These are phyloP conservation scores for Pogonognathellus flavescens DNA, from an alignment of 1,140 invertebrate species.

Conservation along the genomic window DNA sequence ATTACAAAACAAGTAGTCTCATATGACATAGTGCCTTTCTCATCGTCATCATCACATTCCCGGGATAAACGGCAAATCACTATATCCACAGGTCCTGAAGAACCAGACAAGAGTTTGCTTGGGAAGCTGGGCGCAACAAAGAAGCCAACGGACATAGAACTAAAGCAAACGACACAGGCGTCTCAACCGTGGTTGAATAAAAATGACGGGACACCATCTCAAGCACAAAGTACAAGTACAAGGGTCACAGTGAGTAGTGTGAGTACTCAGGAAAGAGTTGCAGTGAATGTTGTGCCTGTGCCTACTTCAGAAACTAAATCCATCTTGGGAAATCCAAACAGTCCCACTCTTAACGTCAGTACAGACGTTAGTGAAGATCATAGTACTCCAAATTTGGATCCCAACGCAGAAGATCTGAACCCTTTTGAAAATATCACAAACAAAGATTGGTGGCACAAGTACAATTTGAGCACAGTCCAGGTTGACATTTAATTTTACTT, in stretches of 20 bases:
- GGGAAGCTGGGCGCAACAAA: background rate
- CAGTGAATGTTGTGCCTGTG: background rate
- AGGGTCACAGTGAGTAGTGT: background rate
- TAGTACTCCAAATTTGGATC: background rate
- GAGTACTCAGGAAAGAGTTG: background rate
- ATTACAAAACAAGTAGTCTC: slow-evolving; percentile 44
- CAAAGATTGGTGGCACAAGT: background rate
- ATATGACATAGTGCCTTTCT: slow-evolving; percentile 46
- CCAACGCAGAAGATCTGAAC: background rate
- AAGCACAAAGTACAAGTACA: slow-evolving; percentile 19
- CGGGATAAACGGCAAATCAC: slow-evolving; percentile 49
- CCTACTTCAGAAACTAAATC: background rate
- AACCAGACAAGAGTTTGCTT: background rate
- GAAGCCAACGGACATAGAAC: slow-evolving; percentile 11
- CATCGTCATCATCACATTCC: background rate
- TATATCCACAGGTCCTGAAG: background rate
- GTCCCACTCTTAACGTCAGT: background rate
- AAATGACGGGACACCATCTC: slow-evolving; percentile 36
- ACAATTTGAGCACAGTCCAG: slow-evolving; percentile 1
- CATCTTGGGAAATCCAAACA: background rate
- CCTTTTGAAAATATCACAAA: background rate
- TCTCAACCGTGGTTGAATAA: background rate
- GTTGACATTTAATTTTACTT: background rate
- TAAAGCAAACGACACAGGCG: background rate
- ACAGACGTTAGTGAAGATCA: background rate